phyloP scores from a whole-genome alignment of 2,113 vertebrate genomes.

The Butorides virescens region DNA sequence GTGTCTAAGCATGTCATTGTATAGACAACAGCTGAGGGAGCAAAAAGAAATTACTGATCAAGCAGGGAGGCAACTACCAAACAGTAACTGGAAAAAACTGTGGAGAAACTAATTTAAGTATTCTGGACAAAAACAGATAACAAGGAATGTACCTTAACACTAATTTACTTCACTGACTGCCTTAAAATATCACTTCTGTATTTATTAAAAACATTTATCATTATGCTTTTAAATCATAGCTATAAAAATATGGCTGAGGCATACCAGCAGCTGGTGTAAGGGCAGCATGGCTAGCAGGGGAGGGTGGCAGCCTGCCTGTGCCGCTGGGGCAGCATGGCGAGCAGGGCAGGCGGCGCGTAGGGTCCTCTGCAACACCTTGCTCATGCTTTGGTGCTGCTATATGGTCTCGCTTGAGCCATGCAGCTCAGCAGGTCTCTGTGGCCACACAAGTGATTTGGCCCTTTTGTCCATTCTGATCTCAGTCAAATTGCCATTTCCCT shows the following conservation, averaged over 20 bases:
- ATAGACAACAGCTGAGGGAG: constrained; percentile 4
- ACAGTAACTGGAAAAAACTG: neutral
- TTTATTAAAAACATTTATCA: neutral
- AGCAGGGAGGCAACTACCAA: neutral
- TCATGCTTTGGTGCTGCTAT: neutral
- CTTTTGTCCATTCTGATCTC: neutral
- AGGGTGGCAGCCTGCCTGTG: neutral
- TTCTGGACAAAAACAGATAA: neutral
- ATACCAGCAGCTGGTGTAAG: neutral
- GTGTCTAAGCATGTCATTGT: constrained; percentile 44
- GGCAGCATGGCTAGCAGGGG: neutral
- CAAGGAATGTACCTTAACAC: neutral
- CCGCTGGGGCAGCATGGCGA: accelerated
- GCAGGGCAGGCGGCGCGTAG: accelerated
- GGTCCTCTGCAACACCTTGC: accelerated
- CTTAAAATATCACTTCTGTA: neutral
- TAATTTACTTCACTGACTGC: neutral
- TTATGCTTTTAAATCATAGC: neutral
- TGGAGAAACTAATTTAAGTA: neutral
- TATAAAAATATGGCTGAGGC: neutral
- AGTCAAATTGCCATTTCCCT: neutral
- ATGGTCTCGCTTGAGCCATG: neutral
- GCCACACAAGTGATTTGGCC: too few relatives aligned
- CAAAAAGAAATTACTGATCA: constrained; percentile 13
- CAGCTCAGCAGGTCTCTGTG: neutral